These are phyloP conservation scores for Scelioninae gen. 1 DNA, from an alignment of 2,888 invertebrate species.

Conservation along the genomic window DNA sequence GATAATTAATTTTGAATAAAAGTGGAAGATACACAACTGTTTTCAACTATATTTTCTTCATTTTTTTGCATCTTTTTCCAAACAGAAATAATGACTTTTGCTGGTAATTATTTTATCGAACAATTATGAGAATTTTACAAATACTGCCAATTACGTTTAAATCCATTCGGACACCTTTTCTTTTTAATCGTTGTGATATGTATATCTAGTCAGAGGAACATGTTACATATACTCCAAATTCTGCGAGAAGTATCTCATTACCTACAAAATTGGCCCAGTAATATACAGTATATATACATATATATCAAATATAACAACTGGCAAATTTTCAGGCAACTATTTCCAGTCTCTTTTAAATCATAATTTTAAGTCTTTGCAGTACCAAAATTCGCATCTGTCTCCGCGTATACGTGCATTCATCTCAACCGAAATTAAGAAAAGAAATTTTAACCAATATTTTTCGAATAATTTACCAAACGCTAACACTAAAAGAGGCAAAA, in stretches of 20 bases:
- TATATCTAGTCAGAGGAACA: constrained; percentile 52
- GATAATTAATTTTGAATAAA: too few species aligned
- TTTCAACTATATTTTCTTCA: too few species aligned
- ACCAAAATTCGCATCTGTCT: too few species aligned
- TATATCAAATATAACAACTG: constrained; percentile 8
- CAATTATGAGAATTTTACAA: constrained; percentile 5
- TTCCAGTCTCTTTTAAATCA: background rate
- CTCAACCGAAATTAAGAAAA: too few species aligned
- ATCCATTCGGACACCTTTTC: constrained; percentile 26
- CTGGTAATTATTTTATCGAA: background rate
- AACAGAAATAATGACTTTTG: too few species aligned
- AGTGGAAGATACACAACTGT: too few species aligned
- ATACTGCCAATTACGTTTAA: constrained; percentile 40
- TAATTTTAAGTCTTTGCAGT: too few species aligned
- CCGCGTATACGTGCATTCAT: too few species aligned
- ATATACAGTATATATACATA: background rate
- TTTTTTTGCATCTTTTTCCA: too few species aligned
- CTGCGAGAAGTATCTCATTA: constrained; percentile 13
- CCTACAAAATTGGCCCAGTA: background rate
- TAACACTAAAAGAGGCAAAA: too few species aligned
- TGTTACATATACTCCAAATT: constrained; percentile 16
- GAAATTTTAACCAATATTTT: too few species aligned
- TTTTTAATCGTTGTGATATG: constrained; percentile 38
- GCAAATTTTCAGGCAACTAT: background rate
- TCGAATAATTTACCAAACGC: too few species aligned